Base-by-base conservation (phyloP, 2,888 invertebrate genomes). In the Drosophila suboccidentalis region DNA sequence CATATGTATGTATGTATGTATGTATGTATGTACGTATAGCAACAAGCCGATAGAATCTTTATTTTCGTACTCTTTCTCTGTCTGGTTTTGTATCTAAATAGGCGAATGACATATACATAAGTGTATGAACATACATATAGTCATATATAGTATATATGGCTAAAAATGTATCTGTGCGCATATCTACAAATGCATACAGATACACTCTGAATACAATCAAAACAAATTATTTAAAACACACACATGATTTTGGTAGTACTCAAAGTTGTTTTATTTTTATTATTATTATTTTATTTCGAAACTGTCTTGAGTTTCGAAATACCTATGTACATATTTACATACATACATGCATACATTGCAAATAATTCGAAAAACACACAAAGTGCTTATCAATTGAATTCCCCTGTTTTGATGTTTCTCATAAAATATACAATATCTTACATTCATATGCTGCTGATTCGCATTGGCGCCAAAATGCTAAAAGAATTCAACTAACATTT, bases 31-130 rank as follows among this genome's bases (percentile, higher is more conserved):
- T 55, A 62, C 32, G 46, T 62, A 57, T 58, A 61, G 49, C 55
- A 71, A 67, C 64, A 60, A 67, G 50, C 66, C 59, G 54, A 51
- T 46, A 59, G 59, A 67, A 71, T 74, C 59, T 73, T 71, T 61
- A 71, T 74, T 78, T 78, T 78, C 51, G 64, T 62, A 73, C 46
- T 66, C n/a, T 66, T 17, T 39, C 44, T 55, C 38, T 61, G 50
- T 19, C 38, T 57, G 44, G 29, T 51, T 59, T 61, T 66, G 54
- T 49, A 36, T 59, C 49, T 46, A 63, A 62, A 68, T 57, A 43
- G 39, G 59, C 36, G 32, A 57, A 43, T 26, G 11, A 54, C 15
- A 43, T 19, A 57, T 46, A 65, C 29, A 41, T 62, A 47, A 13
- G 32, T 41, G 59, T 17, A 47, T 63, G 50, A 19, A 13, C 47